These are phyloP conservation scores for Gymnosoma rotundatum DNA, from an alignment of 2,888 invertebrate genomes.

Conservation along the genomic window DNA sequence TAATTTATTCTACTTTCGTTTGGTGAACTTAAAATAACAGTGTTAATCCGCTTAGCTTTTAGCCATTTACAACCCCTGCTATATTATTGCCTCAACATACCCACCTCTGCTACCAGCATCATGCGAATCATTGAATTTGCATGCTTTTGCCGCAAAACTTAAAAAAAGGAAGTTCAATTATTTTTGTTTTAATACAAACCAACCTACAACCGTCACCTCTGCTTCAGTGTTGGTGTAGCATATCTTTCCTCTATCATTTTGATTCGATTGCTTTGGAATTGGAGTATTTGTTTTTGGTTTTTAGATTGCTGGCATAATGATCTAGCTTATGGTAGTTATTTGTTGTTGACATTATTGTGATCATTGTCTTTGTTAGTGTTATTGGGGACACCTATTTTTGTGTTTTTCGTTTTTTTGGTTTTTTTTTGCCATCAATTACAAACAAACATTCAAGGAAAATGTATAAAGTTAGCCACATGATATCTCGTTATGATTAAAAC, in stretches of 20 bases:
- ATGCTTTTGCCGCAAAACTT: conserved; percentile 22
- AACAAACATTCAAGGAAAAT: conserved; percentile 44
- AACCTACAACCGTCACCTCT: background rate
- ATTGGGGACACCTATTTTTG: background rate
- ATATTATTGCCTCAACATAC: background rate
- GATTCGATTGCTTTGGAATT: conserved; percentile 53
- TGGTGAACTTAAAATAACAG: conserved; percentile 73
- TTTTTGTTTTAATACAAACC: conserved; percentile 31
- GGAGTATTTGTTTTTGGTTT: conserved; percentile 50
- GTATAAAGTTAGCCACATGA: conserved; percentile 61
- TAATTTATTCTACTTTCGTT: conserved; percentile 80
- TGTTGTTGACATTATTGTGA: conserved; percentile 60
- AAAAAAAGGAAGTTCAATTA: conserved; percentile 21
- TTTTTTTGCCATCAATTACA: conserved; percentile 27
- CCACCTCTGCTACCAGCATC: background rate
- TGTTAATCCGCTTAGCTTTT: conserved; percentile 71
- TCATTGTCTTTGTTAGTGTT: conserved; percentile 28
- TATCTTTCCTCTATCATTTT: conserved; percentile 16
- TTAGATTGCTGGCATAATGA: conserved; percentile 58
- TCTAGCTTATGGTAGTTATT: conserved; percentile 67
- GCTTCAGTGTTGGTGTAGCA: conserved; percentile 23
- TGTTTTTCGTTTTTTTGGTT: background rate
- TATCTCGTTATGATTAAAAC: conserved; percentile 61
- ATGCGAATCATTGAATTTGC: conserved; percentile 1
- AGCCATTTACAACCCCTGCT: conserved; percentile 53